Percentiles rank a stretch among this genome's conserved stretches.
Evolutionary conservation across 2,113 vertebrate genomes (phyloP).

Genomic region (Tupaia chinensis): DNA sequence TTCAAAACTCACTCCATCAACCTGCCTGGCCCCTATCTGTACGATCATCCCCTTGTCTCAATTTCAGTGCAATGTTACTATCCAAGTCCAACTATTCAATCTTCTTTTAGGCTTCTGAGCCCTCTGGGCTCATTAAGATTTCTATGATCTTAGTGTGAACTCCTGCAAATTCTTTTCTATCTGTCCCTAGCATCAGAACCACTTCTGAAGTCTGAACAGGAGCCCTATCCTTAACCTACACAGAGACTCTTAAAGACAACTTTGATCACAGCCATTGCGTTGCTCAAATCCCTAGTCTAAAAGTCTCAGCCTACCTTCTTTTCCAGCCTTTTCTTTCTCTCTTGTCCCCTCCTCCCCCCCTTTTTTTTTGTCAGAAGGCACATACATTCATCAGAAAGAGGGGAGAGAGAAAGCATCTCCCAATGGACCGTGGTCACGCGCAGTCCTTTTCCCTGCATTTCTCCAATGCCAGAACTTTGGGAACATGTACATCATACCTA

Average conservation of each 20-base stretch:
- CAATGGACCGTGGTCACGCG: too few species aligned
- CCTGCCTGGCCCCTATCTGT: not conserved
- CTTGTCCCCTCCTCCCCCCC: too few species aligned
- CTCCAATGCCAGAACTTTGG: too few species aligned
- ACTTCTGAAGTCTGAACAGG: not conserved
- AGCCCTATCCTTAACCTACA: not conserved
- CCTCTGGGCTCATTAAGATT: not conserved
- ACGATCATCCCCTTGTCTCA: not conserved
- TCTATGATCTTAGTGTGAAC: not conserved
- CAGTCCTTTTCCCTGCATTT: too few species aligned
- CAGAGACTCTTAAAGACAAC: not conserved
- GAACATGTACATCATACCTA: too few species aligned
- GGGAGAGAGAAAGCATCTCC: too few species aligned
- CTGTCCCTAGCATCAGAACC: not conserved
- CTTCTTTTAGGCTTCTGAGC: not conserved
- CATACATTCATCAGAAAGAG: too few species aligned
- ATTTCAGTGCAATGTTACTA: not conserved
- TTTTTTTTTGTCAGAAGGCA: too few species aligned
- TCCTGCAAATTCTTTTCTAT: slow-evolving; percentile 8
- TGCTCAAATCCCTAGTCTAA: slow-evolving; percentile 44
- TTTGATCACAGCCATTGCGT: not conserved
- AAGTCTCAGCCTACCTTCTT: not conserved
- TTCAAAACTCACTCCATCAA: not conserved
- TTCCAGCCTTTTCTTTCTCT: slow-evolving; percentile 20
- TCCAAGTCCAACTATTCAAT: not conserved